A percentile compares a stretch with the other conserved stretches of the same genome.
phyloP scores from a whole-genome alignment of 2,113 vertebrate species.

The Tachuris rubrigastra region DNA sequence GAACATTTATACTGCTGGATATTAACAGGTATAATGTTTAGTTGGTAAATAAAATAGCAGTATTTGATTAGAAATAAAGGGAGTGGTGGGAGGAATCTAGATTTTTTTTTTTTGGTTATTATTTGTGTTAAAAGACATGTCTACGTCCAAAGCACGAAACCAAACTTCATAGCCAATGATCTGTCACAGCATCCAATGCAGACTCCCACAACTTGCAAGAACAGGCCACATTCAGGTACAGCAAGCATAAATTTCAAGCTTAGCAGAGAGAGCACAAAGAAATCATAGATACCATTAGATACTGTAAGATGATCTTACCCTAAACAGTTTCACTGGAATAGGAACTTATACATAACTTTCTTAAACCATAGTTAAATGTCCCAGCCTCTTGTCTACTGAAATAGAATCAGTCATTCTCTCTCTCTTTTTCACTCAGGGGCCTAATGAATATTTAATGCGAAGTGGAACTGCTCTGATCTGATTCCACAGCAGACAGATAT shows the following conservation, averaged over 20 bases:
- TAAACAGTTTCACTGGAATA: background rate
- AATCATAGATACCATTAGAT: background rate
- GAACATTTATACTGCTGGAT: background rate
- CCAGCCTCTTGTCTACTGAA: background rate
- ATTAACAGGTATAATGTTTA: background rate
- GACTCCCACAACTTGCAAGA: background rate
- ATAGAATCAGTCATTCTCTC: background rate
- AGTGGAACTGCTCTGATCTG: background rate
- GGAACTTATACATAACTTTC: background rate
- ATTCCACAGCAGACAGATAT: background rate
- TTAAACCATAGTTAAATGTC: background rate
- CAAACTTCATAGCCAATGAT: background rate
- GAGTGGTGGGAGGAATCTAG: accelerated
- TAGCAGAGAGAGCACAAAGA: background rate
- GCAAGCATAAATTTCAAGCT: background rate
- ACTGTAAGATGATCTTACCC: background rate
- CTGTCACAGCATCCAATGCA: background rate
- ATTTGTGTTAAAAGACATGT: background rate
- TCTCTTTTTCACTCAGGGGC: background rate
- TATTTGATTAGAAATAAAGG: background rate
- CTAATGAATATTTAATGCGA: conserved; percentile 34
- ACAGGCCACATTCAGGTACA: background rate
- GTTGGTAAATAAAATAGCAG: background rate
- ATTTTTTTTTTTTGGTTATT: background rate
- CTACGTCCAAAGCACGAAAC: background rate